phyloP scores from a whole-genome alignment of 1,140 invertebrate genomes.

The Centruroides sculpturatus region DNA sequence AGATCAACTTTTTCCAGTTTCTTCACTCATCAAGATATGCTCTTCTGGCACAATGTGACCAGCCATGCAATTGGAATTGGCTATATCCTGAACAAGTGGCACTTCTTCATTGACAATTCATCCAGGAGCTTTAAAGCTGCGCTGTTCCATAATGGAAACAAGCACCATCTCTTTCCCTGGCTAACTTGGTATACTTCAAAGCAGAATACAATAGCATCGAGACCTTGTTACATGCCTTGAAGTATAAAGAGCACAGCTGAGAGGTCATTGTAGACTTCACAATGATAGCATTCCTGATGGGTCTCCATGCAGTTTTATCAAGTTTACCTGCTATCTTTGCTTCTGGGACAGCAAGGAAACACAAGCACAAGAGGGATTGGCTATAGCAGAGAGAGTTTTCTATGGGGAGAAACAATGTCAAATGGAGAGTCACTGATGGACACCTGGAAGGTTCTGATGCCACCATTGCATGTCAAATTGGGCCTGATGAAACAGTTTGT shows the following conservation, averaged over 20 bases:
- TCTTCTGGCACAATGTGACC: too few species aligned
- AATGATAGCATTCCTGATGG: conserved; percentile 12
- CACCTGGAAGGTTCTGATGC: background rate
- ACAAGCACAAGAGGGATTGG: conserved; percentile 26
- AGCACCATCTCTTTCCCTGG: conserved; percentile 3
- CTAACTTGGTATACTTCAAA: conserved; percentile 23
- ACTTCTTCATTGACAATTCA: background rate
- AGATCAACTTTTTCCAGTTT: too few species aligned
- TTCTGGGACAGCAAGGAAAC: conserved; percentile 30
- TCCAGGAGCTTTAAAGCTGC: background rate
- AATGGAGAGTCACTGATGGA: conserved; percentile 22
- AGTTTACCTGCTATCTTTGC: conserved; percentile 30
- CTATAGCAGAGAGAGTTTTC: conserved; percentile 18
- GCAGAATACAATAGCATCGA: conserved; percentile 24
- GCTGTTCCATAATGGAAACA: background rate
- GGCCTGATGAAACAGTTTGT: background rate
- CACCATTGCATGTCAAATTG: background rate
- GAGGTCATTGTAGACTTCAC: conserved; percentile 22
- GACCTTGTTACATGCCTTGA: conserved; percentile 21
- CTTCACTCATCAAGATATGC: too few species aligned
- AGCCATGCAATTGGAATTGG: too few species aligned
- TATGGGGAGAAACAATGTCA: conserved; percentile 24
- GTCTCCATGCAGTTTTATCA: conserved; percentile 30
- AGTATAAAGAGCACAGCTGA: conserved; percentile 24
- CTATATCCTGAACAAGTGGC: too few species aligned